These are phyloP conservation scores for Torymus tubicola DNA, from an alignment of 2,888 invertebrate genomes.

Conservation along the genomic window DNA sequence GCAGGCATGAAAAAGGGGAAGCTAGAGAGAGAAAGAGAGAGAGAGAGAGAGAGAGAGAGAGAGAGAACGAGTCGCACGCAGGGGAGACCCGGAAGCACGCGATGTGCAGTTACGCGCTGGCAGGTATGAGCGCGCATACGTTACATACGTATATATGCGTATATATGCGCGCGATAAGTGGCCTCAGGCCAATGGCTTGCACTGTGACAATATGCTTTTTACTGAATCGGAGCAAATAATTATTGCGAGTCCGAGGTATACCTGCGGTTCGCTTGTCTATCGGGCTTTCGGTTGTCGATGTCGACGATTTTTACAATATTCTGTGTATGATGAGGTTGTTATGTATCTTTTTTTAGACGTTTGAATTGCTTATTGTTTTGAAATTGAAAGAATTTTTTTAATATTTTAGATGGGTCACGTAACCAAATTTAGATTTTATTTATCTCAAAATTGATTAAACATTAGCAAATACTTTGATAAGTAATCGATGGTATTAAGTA, in stretches of 20 bases:
- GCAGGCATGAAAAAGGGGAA: not conserved
- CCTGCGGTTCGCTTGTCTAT: no score
- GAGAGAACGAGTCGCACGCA: slow-evolving; percentile 7
- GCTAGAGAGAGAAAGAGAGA: slow-evolving; percentile 2
- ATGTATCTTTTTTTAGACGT: no score
- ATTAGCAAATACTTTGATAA: no score
- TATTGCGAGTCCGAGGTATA: slow-evolving; percentile 3
- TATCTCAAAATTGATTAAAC: no score
- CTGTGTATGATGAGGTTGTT: no score
- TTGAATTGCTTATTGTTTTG: no score
- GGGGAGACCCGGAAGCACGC: slow-evolving; percentile 43
- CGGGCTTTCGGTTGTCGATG: no score
- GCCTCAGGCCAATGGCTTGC: slow-evolving; percentile 12
- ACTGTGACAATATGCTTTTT: slow-evolving; percentile 37
- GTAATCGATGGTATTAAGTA: no score
- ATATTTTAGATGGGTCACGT: no score
- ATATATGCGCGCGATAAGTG: slow-evolving; percentile 31
- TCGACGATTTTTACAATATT: no score
- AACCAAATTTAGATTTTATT: no score
- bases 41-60: slow-evolving; percentile 10
- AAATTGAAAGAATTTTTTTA: no score
- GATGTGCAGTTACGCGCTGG: slow-evolving; percentile 62
- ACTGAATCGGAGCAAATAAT: slow-evolving; percentile 38
- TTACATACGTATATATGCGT: slow-evolving; percentile 49
- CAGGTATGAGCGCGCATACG: slow-evolving; percentile 53